Base-by-base conservation (phyloP, 1,140 invertebrate genomes). In the Drosophila tristis region DNA sequence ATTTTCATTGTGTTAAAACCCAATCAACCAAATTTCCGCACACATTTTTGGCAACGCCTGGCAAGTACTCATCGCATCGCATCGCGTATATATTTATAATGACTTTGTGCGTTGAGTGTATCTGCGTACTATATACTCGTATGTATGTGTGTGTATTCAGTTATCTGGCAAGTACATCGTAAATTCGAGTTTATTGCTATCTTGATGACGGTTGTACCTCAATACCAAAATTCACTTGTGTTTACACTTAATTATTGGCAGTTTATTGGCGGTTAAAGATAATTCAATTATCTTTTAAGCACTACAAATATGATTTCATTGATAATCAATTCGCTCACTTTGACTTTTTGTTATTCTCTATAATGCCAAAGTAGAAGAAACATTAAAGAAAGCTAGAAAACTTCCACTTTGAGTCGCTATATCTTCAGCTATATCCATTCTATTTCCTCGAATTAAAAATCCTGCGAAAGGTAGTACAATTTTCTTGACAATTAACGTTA, bases 1-100 rank as follows among this genome's bases (percentile, higher is more conserved):
- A 90, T 90, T 90, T 90, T 90, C 87, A 84, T 90, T 90, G 73
- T 90, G 82, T 49, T 72, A 90, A 90, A 90, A 90, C 87, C 87
- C 87, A 90, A 87, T 73, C 15, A 74, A 74, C 44, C 39, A 84
- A 89, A 71, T 89, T 89, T 89, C 84, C 84, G 57, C 57, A 66
- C 61, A 84, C 74, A 49, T 89, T 39, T 87, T 77, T 80, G 25
- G 49, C 26, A 5, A 49, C 26, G 43, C 43, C 74, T 55, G 64
- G 50, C 45, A 64, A 75, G 64, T 53, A 26, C 31, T 35, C 3
- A 35, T 29, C 5, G 26, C 23, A 4, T 25, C 23, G 6, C 5
- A 29, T 29, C 26, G 8, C 8, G 0, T 8, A 9, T 31, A 35
- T 39, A 39, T 39, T 73, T 61, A 78, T 56, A 63, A 66, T 85